Evolutionary conservation across 2,113 vertebrate genomes (phyloP), one percentile per base, ranked within the genome.

Genomic region (Sitta europaea): DNA sequence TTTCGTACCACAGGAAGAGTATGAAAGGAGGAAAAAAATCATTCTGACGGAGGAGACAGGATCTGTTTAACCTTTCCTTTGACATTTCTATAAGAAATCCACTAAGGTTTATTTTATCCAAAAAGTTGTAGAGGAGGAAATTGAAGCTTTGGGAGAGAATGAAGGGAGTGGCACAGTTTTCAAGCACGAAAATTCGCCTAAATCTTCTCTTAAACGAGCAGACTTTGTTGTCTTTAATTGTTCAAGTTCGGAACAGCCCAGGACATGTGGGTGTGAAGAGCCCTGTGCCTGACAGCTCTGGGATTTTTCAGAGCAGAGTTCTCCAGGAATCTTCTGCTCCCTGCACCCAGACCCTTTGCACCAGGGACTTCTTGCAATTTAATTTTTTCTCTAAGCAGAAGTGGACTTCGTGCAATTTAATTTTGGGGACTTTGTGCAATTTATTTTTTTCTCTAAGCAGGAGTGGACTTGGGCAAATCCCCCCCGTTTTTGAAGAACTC

Each of bases 31-130:
- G 45, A 86, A 76, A 31, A 92, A 93, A 76, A 57, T 85, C 67
- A 94, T 93, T 76, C 68, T 83, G 95, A 91, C 47, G 55, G 78
- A 82, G 55, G 78, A 82, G 91, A 83, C 25, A 17, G 66, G 70
- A 93, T 14, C 55, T 55, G 55, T 48, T 88, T 90, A 87, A 96
- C 90, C 87, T 94, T 90, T 93, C 51, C 51, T 86, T 66, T 90
- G 90, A 73, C 59, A 72, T 90, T 96, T 95, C 82, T 88, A 5
- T 83, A 51, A 38, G 45, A 92, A 88, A 90, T 72, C 16, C 48
- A 21, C 42, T 86, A 5, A 82, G 45, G 13, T 77, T 75, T 68
- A 31, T 81, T 88, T 92, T 84, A 62, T 50, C 35, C 36, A 67
- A 40, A 27, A 85, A 63, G 28, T 33, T 90, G 2, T 31, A 54